Evolutionary conservation across 2,113 vertebrate genomes (phyloP), one percentile per base, ranked within the genome.

Genomic region (Cottus gobio): DNA sequence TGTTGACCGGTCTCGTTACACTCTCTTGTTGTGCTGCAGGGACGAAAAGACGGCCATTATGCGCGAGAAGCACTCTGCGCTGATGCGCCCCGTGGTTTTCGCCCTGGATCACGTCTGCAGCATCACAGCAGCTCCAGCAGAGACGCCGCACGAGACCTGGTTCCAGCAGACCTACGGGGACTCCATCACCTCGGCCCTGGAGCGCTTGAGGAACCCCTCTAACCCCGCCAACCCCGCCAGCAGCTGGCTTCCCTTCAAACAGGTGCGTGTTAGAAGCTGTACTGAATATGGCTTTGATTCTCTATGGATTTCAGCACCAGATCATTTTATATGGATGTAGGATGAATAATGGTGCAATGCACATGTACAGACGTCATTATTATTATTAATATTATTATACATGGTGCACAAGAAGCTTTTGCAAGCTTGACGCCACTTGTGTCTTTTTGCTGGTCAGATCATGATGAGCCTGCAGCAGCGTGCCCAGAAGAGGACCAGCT

Each of bases 21-120:
- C 28, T 5, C 36, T 67, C 57, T n/a, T n/a, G 1, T 69, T 63
- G 7, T 69, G 2, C 70, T 63, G 37, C 87, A 99, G 98, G 87
- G 98, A 99, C 80, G 98, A 99, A 87, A 99, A 99, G 83, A 94
- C 97, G 7, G 98, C 98, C 6, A 99, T 99, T 46, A 99, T 99
- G 98, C 94, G 97, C 12, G 98, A 99, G 73, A 99, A 99, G 90
- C 97, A 99, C 84, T 99, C 97, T 0, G 98, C 98, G 52, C 89
- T 99, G 44, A 99, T 99, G 98, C 98, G 98, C 44, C 98, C 98
- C 0, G 96, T 99, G 36, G 98, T 99, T 12, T 99, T 99, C 87
- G 97, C 98, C 20, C 75, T 99, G 95, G 98, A 99, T 56, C 98
- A 99, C 0, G 98, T 98, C 1, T 95, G 95, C 85, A 98, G 96